Evolutionary conservation across 2,113 vertebrate genomes (phyloP).

Genomic region (Mustela lutreola): DNA sequence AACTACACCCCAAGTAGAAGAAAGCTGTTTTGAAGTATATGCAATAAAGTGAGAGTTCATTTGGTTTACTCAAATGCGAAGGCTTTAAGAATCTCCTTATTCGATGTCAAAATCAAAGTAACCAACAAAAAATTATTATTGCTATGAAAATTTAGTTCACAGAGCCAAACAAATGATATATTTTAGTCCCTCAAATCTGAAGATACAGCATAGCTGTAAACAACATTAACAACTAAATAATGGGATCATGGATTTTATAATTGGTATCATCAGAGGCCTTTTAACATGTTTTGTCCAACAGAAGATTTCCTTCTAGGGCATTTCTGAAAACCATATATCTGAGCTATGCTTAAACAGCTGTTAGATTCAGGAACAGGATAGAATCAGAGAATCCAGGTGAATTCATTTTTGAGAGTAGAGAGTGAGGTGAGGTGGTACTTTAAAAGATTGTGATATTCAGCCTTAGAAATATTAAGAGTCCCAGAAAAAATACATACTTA

Average conservation of each 20-base stretch:
- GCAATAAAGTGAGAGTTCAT: not conserved
- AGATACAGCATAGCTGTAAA: not conserved
- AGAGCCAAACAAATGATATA: not conserved
- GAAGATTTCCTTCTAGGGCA: not conserved
- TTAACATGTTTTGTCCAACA: not conserved
- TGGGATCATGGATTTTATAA: not conserved
- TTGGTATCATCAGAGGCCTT: not conserved
- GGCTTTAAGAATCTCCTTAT: not conserved
- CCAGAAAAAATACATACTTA: not conserved
- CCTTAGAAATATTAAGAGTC: slow-evolving; percentile 14
- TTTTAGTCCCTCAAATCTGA: not conserved
- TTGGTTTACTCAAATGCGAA: not conserved
- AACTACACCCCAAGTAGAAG: not conserved
- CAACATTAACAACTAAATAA: not conserved
- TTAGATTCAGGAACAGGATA: not conserved
- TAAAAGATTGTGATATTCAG: not conserved
- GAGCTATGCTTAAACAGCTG: not conserved
- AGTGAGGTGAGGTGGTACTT: not conserved
- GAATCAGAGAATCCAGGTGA: not conserved
- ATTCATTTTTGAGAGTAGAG: not conserved
- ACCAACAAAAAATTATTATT: not conserved
- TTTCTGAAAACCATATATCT: not conserved
- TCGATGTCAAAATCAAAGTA: not conserved
- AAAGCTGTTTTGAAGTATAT: not conserved
- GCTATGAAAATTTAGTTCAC: slow-evolving; percentile 25